Evolutionary conservation across 2,113 vertebrate species (phyloP).

Genomic region (Datnioides undecimradiatus): DNA sequence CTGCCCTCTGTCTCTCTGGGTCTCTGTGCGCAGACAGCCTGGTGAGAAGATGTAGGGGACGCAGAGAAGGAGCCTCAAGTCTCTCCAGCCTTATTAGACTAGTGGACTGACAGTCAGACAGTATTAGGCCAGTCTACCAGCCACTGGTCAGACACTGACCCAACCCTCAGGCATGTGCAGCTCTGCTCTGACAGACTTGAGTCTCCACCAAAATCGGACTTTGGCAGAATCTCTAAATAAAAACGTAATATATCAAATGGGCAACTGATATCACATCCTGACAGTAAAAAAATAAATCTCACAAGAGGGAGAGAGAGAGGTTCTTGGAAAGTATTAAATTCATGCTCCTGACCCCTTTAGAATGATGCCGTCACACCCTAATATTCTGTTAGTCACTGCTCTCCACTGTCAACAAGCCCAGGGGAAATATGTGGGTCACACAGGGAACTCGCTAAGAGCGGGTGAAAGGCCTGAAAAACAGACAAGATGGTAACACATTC

Average conservation of each 20-base stretch:
- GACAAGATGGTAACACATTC: conserved; percentile 40
- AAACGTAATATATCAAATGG: conserved; percentile 1
- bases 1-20: conserved; percentile 61
- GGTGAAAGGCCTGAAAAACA: conserved; percentile 31
- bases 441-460: not conserved
- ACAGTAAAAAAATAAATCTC: not conserved
- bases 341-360: not conserved
- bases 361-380: conserved; percentile 19
- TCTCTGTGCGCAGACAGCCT: conserved; percentile 55
- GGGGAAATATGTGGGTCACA: conserved; percentile 46
- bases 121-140: conserved; percentile 59
- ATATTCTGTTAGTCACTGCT: conserved; percentile 15
- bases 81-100: conserved; percentile 54
- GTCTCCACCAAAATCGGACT: conserved; percentile 16
- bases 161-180: conserved; percentile 48
- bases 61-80: conserved; percentile 64
- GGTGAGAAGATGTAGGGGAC: conserved; percentile 58
- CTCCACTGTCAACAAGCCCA: conserved; percentile 25
- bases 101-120: conserved; percentile 64
- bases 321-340: conserved; percentile 37
- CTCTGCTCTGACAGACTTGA: conserved; percentile 33
- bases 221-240: conserved; percentile 19
- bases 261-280: not conserved
- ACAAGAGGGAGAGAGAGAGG: conserved; percentile 10
- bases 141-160: conserved; percentile 59